Percentiles rank a stretch among this genome's conserved stretches.
Evolutionary conservation across 2,888 invertebrate species (phyloP).

Genomic region (Pyrrhia umbra): DNA sequence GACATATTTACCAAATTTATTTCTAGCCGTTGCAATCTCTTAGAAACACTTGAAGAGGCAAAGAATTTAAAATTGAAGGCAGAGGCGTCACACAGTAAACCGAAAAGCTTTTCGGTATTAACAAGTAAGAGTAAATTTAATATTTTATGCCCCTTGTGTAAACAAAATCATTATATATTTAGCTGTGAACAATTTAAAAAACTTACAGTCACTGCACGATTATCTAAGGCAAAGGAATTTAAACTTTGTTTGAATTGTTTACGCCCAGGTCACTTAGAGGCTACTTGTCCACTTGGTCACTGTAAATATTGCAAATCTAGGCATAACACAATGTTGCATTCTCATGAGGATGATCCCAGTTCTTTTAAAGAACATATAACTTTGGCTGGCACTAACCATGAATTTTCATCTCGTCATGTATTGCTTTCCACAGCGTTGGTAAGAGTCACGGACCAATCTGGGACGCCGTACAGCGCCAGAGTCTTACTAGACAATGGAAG

Average conservation of each 20-base stretch:
- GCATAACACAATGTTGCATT: conserved; percentile 5
- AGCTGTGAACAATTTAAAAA: not conserved
- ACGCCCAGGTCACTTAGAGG: not conserved
- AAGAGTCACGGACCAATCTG: conserved; percentile 9
- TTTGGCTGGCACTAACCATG: conserved; percentile 2
- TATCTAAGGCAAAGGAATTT: not conserved
- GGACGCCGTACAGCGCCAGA: conserved; percentile 12
- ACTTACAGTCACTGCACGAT: not conserved
- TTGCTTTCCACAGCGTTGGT: conserved; percentile 11
- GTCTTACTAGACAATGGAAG: conserved; percentile 16
- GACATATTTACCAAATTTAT: conserved; percentile 1
- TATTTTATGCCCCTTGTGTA: conserved; percentile 3
- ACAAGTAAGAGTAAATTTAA: not conserved
- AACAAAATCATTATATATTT: conserved; percentile 1
- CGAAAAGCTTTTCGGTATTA: not conserved
- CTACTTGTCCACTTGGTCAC: conserved; percentile 4
- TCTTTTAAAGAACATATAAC: not conserved
- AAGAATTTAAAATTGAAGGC: too few relatives aligned
- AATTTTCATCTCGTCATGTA: not conserved
- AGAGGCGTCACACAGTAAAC: too few relatives aligned
- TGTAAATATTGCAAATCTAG: conserved; percentile 5
- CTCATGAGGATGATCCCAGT: conserved; percentile 8
- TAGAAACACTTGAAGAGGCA: conserved; percentile 8
- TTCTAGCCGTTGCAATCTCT: conserved; percentile 21
- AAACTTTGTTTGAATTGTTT: conserved; percentile 12